Conservation (phyloP, 2,888 invertebrate genomes). For the Spialia ferax region DNA sequence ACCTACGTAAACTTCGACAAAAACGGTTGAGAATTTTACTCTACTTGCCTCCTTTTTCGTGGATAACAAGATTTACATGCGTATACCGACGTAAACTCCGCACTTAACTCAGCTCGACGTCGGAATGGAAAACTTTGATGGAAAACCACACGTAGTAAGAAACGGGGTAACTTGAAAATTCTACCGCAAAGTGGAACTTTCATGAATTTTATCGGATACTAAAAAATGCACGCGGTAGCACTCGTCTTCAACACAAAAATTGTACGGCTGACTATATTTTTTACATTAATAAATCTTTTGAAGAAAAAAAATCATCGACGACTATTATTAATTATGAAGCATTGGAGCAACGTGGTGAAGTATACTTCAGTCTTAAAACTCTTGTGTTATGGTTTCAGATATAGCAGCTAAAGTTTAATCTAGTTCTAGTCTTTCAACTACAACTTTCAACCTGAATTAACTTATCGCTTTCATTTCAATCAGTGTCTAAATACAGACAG, state of each 20-base stretch:
- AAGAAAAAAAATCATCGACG: no score
- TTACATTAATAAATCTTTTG: no score
- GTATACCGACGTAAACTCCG: constrained; percentile 48
- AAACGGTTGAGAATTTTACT: neutral
- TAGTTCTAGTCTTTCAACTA: no score
- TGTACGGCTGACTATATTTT: no score
- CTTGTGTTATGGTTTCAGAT: no score
- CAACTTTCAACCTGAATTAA: no score
- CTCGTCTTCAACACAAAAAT: neutral
- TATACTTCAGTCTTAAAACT: no score
- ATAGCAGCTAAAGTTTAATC: no score
- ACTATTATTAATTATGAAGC: no score
- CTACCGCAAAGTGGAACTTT: constrained; percentile 60
- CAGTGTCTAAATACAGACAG: neutral
- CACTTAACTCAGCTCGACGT: constrained; percentile 50
- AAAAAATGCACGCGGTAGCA: neutral
- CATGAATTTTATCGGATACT: constrained; percentile 72
- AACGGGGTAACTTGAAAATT: constrained; percentile 68
- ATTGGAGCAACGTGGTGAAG: no score
- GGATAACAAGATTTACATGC: constrained; percentile 45
- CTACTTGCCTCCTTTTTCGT: neutral
- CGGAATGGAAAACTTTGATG: constrained; percentile 79
- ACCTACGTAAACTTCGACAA: neutral
- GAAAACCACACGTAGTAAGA: constrained; percentile 76
- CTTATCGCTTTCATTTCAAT: no score